These are phyloP conservation scores for Coenobita brevimanus DNA, from an alignment of 1,140 invertebrate genomes.

Conservation along the genomic window DNA sequence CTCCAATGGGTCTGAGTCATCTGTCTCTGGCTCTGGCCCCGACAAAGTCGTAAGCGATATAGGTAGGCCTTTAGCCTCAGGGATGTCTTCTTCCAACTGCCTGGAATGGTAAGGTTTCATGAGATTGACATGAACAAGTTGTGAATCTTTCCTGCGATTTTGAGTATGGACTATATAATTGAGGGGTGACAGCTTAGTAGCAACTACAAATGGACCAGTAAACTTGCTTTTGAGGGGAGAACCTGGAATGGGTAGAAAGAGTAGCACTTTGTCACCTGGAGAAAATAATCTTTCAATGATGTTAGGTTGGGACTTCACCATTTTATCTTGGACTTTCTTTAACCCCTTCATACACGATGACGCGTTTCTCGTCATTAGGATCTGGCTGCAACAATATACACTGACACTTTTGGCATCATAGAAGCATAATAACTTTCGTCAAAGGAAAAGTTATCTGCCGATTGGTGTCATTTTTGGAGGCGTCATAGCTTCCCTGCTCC, in stretches of 20 bases:
- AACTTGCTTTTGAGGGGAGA: not conserved
- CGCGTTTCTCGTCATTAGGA: too few species aligned
- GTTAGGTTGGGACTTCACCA: not conserved
- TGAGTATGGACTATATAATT: not conserved
- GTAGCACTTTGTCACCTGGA: conserved; percentile 14
- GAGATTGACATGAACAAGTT: not conserved
- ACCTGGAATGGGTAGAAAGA: not conserved
- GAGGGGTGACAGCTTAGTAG: not conserved
- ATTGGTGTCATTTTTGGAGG: too few species aligned
- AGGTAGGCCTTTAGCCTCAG: not conserved
- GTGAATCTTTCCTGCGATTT: not conserved
- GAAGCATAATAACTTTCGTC: too few species aligned
- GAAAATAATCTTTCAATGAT: not conserved
- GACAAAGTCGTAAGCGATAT: not conserved
- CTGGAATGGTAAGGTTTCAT: not conserved
- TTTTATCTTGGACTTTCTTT: not conserved
- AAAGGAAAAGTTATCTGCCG: too few species aligned
- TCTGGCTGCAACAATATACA: too few species aligned
- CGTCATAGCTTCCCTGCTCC: too few species aligned
- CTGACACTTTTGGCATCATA: too few species aligned
- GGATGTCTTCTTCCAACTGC: not conserved
- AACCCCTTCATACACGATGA: too few species aligned
- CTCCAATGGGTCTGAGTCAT: not conserved
- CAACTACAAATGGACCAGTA: not conserved
- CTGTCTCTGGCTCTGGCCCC: not conserved